These are phyloP conservation scores for Hypomecis punctinalis DNA, from an alignment of 2,888 invertebrate species.

Conservation along the genomic window DNA sequence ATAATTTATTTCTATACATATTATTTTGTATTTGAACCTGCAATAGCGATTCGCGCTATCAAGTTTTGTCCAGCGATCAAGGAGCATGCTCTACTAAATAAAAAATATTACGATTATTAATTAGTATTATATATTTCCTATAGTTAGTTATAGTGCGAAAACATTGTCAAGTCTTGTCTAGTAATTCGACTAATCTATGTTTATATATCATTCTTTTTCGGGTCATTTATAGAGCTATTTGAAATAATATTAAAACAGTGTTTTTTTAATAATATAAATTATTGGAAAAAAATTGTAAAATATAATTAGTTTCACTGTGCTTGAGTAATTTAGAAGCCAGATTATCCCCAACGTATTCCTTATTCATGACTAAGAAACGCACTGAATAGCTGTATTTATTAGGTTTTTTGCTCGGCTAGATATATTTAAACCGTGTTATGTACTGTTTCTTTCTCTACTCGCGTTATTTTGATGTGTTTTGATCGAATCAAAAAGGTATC, in stretches of 20 bases:
- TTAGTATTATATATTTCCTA: slow-evolving; percentile 53
- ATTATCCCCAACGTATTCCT: too few species aligned
- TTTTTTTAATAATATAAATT: too few species aligned
- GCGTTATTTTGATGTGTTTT: too few species aligned
- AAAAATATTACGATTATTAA: slow-evolving; percentile 59
- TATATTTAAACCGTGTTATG: too few species aligned
- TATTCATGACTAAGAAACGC: too few species aligned
- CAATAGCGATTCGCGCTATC: slow-evolving; percentile 65
- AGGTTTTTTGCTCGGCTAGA: too few species aligned
- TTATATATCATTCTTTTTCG: slow-evolving; percentile 42
- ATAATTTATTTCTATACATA: slow-evolving; percentile 63
- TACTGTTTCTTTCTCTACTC: too few species aligned
- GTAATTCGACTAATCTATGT: slow-evolving; percentile 60
- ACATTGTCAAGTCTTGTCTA: slow-evolving; percentile 63
- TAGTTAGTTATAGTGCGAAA: slow-evolving; percentile 65
- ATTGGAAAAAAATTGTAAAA: too few species aligned
- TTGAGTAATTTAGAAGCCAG: too few species aligned
- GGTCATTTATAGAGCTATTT: slow-evolving; percentile 16
- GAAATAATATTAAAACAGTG: neutral
- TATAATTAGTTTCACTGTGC: too few species aligned
- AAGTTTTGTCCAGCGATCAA: slow-evolving; percentile 57
- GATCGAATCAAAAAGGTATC: too few species aligned
- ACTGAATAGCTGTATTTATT: too few species aligned
- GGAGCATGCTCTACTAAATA: slow-evolving; percentile 60
- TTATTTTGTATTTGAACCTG: slow-evolving; percentile 61